Conservation (phyloP, 2,888 invertebrate species). For the Coelogynopora nodosa region DNA sequence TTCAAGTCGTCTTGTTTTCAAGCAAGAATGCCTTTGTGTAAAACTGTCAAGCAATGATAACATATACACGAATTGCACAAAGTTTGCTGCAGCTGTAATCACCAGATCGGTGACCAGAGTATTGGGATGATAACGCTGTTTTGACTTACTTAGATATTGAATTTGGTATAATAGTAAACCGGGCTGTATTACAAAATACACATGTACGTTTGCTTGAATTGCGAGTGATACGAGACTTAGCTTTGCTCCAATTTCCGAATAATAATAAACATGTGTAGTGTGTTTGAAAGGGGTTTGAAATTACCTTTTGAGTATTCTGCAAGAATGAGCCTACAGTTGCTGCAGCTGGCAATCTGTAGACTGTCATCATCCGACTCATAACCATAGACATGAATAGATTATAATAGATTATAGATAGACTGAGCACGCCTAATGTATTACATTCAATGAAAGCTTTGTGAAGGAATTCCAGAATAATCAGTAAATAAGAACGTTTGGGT, state of each 20-base stretch:
- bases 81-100: too few species aligned
- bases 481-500: too few species aligned
- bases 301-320: background rate
- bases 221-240: too few species aligned
- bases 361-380: background rate
- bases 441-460: too few species aligned
- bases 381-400: too few species aligned
- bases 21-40: background rate
- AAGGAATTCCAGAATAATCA: too few species aligned
- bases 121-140: background rate
- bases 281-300: too few species aligned
- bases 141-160: background rate
- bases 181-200: background rate
- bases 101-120: too few species aligned
- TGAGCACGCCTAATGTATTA: too few species aligned
- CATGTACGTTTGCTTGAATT: too few species aligned
- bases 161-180: background rate
- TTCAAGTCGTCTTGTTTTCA: background rate
- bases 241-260: background rate
- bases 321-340: background rate
- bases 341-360: too few species aligned
- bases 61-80: background rate
- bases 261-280: background rate
- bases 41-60: background rate
- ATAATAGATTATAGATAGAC: too few species aligned